Base-by-base conservation (phyloP, 2,113 vertebrate genomes). In the Caloenas nicobarica region DNA sequence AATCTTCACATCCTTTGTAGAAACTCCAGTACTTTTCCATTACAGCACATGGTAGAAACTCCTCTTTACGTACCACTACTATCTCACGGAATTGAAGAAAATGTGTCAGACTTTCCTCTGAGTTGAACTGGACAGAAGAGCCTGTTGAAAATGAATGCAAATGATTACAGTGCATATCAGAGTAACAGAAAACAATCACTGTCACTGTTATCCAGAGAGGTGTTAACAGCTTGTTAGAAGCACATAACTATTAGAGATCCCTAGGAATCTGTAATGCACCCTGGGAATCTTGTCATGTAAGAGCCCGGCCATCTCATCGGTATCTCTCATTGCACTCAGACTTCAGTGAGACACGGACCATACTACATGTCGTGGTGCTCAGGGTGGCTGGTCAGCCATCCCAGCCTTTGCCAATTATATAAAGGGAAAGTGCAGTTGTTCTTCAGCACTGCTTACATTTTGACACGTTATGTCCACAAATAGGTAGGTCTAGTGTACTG, bases 1-100 rank as follows among this genome's bases (percentile, higher is more conserved):
- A 96, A 62, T 89, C 73, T 84, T 97, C 62, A 86, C 89, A 95
- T 13, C 51, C 70, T 64, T 69, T 74, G 69, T 98, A 98, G 79
- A 96, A 97, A 81, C 95, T 97, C 99, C 99, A 99, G 71, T 98
- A 89, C 48, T 91, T 83, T 86, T 99, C 98, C 98, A 99, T 98
- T 33, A 97, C 12, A 51, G 97, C 89, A 16, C 93, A 97, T 3
- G 99, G 98, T 16, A 99, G 88, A 82, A 99, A 96, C 93, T 99
- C 99, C n/a, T 98, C 98, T 77, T 98, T 92, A 14, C 58, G 61
- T 65, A 98, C 95, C 87, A 98, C 46, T 46, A 97, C 82, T 90
- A 98, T 83, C 31, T 97, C 98, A 57, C 54, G 94, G 93, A 99
- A 97, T 22, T 98, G 97, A 95, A 98, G 97, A 42, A 98, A 94